Percentiles rank a stretch among this genome's conserved stretches.
These are phyloP conservation scores for Tetragnatha versicolor DNA, from an alignment of 1,140 invertebrate genomes.

Conservation along the genomic window DNA sequence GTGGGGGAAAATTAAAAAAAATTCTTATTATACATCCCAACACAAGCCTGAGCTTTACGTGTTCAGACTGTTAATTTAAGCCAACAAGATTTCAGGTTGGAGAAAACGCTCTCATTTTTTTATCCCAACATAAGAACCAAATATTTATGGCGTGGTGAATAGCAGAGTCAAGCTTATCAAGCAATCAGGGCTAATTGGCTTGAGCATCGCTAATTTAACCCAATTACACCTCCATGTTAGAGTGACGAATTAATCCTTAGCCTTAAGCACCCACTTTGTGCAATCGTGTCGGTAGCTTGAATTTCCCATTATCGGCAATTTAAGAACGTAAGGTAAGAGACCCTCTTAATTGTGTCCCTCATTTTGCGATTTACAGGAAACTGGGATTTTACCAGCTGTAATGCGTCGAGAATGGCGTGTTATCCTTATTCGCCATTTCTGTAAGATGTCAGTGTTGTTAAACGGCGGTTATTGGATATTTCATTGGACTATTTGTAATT, in stretches of 20 bases:
- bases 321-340: neutral
- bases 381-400: neutral
- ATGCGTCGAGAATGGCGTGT: neutral
- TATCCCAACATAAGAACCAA: neutral
- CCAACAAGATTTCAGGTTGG: too few species aligned
- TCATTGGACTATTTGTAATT: too few species aligned
- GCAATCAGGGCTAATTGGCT: constrained; percentile 31
- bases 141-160: neutral
- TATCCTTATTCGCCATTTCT: too few species aligned
- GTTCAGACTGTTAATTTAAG: too few species aligned
- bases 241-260: constrained; percentile 34
- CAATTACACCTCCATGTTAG: constrained; percentile 18
- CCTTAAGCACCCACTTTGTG: constrained; percentile 10
- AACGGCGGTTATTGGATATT: too few species aligned
- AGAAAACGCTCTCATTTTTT: neutral
- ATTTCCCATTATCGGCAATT: neutral
- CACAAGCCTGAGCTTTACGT: too few species aligned
- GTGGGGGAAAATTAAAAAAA: too few species aligned
- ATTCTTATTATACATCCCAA: too few species aligned
- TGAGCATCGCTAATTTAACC: constrained; percentile 30
- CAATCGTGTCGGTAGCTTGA: neutral
- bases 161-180: neutral
- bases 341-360: neutral
- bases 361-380: neutral
- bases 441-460: too few species aligned